Evolutionary conservation across 2,113 vertebrate genomes (phyloP).

Genomic region (Myxocyprinus asiaticus): DNA sequence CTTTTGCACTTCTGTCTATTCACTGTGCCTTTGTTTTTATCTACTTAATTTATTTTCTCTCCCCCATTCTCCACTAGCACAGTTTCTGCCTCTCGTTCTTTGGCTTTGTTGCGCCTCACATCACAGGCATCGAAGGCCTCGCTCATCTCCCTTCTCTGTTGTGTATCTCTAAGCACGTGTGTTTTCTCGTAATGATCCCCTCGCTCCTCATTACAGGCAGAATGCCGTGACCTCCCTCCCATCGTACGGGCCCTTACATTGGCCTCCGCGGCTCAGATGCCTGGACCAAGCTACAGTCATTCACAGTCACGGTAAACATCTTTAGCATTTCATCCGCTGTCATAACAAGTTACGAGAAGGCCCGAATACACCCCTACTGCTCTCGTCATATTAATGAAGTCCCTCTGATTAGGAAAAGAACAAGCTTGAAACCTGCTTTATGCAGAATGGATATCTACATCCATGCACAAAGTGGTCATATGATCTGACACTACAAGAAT

Average conservation of each 20-base stretch:
- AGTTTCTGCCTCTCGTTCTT: not conserved
- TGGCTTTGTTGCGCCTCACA: not conserved
- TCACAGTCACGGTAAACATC: conserved; percentile 17
- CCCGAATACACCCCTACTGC: not conserved
- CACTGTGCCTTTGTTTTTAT: not conserved
- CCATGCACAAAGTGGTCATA: too few species aligned
- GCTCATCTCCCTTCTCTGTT: conserved; percentile 46
- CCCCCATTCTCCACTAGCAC: not conserved
- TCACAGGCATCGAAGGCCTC: not conserved
- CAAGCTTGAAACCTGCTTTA: not conserved
- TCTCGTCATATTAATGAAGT: not conserved
- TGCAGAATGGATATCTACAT: too few species aligned
- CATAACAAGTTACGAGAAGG: conserved; percentile 14
- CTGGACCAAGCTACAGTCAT: not conserved
- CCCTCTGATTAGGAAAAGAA: not conserved
- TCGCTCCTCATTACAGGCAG: conserved; percentile 34
- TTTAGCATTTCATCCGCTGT: not conserved
- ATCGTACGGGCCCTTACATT: conserved; percentile 17
- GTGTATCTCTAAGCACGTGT: conserved; percentile 45
- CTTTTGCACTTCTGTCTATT: not conserved
- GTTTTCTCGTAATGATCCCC: conserved; percentile 25
- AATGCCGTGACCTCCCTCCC: conserved; percentile 27
- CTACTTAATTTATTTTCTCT: not conserved
- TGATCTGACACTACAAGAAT: too few species aligned
- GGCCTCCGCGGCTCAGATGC: not conserved